Evolutionary conservation across 23 tunicate genomes (phyloP), one percentile per base, ranked within the genome.

Genomic region (Aplidium turbinatum): DNA sequence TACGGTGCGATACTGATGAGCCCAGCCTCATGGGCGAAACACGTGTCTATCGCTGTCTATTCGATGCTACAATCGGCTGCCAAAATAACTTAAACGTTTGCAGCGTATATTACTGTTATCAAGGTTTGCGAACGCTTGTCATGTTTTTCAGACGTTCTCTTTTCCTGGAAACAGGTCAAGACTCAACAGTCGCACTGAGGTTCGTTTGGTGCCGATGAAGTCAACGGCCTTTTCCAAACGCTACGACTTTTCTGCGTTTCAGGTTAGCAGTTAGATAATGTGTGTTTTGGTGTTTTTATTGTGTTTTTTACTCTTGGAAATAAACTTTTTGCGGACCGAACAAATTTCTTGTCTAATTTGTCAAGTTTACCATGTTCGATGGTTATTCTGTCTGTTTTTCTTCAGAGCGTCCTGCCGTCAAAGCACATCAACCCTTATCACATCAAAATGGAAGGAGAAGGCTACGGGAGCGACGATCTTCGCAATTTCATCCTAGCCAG

Each of bases 361-460:
- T n/a, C n/a, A n/a, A n/a, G n/a, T n/a, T n/a, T n/a, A n/a, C n/a
- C n/a, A n/a, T n/a, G n/a, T n/a, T n/a, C n/a, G n/a, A n/a, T n/a
- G n/a, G n/a, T n/a, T n/a, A n/a, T n/a, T n/a, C n/a, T n/a, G n/a
- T n/a, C n/a, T n/a, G n/a, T n/a, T n/a, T n/a, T n/a, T n/a, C n/a
- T n/a, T n/a, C 80, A 89, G 90, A 46, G 40, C 9, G 85, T 87
- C 0, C 58, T 93, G 23, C 79, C 90, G 2, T 84, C 82, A 18
- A 77, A 79, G 33, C 86, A 83, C 33, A 63, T 95, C 50, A 95
- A 95, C 75, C 95, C 99, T 36, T 88, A 82, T 62, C 96, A 89
- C 50, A 89, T 95, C 40, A 95, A 95, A 58, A 85, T 93, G 93
- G 98, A 93, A 47, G 95, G 96, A 22, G 99, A 95, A 63, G 99